Base-by-base conservation (phyloP, 2,113 vertebrate species). In the Nibea albiflora region DNA sequence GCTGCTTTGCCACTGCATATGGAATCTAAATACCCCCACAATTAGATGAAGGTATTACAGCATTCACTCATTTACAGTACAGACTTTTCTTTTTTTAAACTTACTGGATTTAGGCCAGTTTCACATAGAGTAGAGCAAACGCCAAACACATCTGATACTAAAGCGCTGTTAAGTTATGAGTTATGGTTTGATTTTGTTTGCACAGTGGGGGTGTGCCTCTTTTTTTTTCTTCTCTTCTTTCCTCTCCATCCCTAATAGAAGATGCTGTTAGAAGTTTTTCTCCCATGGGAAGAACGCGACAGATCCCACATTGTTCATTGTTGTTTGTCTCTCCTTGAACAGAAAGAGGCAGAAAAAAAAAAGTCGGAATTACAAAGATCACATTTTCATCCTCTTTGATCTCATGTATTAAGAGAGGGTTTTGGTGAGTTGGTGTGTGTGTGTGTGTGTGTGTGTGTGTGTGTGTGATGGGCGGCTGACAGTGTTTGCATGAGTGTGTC, bases 271-370 rank as follows among this genome's bases (percentile, higher is more conserved):
- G 82, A 92, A 91, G 89, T 92, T 54, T 26, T 28, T 80, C 85
- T 88, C 91, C 86, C 86, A 85, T 80, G 90, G 88, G 92, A 93
- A 60, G 77, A 91, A 85, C 82, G 88, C 68, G 88, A 88, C 91
- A 90, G 89, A 92, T 92, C 89, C 89, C 83, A 86, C 88, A 90
- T 90, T 92, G 91, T 92, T 93, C 89, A 89, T 83, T 92, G 80
- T 93, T 90, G 78, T 92, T 91, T 83, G 81, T 73, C 78, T 92
- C 77, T 85, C 76, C 75, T 90, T 85, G 73, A 79, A 90, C 85
- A 89, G 49, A 82, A 78, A 86, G 31, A 86, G 31, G 52, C 63
- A 46, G 58, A 73, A 78, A 66, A 62, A 9, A 8, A 24, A 50
- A 56, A 76, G 54, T 69, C 56, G 68, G 80, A 88, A 92, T 94